These are phyloP conservation scores for Sphecodes monilicornis DNA, from an alignment of 2,888 invertebrate species.

Conservation along the genomic window DNA sequence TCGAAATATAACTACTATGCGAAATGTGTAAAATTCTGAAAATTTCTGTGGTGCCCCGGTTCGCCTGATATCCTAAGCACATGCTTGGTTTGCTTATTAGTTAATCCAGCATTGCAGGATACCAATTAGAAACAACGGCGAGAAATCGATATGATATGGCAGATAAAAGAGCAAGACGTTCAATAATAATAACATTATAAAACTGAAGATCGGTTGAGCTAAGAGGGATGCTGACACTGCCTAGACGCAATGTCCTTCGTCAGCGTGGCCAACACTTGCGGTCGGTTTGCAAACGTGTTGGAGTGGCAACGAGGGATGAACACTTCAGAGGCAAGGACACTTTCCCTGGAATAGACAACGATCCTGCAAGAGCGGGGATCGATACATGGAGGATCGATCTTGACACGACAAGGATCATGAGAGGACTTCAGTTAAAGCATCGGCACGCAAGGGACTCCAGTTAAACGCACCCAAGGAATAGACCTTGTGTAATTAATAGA, in stretches of 20 bases:
- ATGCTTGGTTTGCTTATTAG: too few species aligned
- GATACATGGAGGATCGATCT: constrained; percentile 5
- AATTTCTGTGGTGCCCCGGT: too few species aligned
- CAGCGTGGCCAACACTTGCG: not conserved
- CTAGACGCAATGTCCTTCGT: not conserved
- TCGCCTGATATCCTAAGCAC: too few species aligned
- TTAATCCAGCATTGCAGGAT: too few species aligned
- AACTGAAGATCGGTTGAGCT: not conserved
- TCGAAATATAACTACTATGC: too few species aligned
- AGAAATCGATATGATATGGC: not conserved
- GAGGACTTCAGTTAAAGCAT: not conserved
- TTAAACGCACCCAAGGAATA: not conserved
- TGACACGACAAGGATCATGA: not conserved
- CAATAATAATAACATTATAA: not conserved
- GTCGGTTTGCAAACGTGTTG: constrained; percentile 2
- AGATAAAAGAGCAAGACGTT: not conserved
- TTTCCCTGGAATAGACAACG: not conserved
- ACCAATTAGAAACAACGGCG: not conserved
- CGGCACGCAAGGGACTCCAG: not conserved
- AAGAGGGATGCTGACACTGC: constrained; percentile 4
- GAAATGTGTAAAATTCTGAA: too few species aligned
- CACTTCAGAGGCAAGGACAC: not conserved
- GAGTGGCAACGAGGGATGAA: constrained; percentile 1
- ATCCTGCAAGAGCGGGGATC: constrained; percentile 3
- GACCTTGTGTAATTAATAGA: not conserved